Percentiles rank a stretch among this genome's conserved stretches.
Evolutionary conservation across 2,888 invertebrate genomes (phyloP).

Genomic region (Actias luna): DNA sequence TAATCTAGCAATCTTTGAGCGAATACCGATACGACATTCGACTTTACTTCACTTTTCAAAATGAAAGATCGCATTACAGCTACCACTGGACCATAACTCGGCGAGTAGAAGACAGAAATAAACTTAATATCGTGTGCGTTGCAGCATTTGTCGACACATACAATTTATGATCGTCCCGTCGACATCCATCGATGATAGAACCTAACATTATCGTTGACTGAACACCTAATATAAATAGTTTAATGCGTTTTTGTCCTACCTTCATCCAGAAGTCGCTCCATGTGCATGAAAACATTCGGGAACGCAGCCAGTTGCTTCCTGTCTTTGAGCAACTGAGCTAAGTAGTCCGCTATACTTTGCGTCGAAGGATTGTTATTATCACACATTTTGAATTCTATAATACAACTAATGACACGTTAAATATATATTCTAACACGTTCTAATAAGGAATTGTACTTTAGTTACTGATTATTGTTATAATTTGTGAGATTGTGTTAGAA

Average conservation of each 20-base stretch:
- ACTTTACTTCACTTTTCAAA: slow-evolving; percentile 74
- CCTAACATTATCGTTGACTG: slow-evolving; percentile 41
- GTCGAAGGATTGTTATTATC: slow-evolving; percentile 87
- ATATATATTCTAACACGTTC: slow-evolving; percentile 71
- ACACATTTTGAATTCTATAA: slow-evolving; percentile 77
- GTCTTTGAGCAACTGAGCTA: slow-evolving; percentile 99
- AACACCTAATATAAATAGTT: slow-evolving; percentile 52
- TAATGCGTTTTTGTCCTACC: slow-evolving; percentile 84
- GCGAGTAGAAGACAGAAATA: slow-evolving; percentile 80
- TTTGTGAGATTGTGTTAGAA: slow-evolving; percentile 79
- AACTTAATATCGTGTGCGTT: slow-evolving; percentile 80
- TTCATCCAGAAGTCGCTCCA: slow-evolving; percentile 99
- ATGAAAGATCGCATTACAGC: slow-evolving; percentile 78
- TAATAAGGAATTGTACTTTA: slow-evolving; percentile 73
- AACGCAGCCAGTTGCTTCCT: slow-evolving; percentile 99
- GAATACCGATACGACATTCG: slow-evolving; percentile 71
- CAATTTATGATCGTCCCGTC: slow-evolving; percentile 70
- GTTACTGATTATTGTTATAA: slow-evolving; percentile 77
- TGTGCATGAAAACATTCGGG: slow-evolving; percentile 99
- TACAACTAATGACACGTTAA: slow-evolving; percentile 72
- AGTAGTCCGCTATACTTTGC: slow-evolving; percentile 99
- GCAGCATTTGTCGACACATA: slow-evolving; percentile 78
- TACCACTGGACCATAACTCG: slow-evolving; percentile 80
- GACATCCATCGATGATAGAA: slow-evolving; percentile 64
- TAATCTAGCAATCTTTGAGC: slow-evolving; percentile 73